Conservation (phyloP, 2,113 vertebrate species). For the Mormyrus lacerda region DNA sequence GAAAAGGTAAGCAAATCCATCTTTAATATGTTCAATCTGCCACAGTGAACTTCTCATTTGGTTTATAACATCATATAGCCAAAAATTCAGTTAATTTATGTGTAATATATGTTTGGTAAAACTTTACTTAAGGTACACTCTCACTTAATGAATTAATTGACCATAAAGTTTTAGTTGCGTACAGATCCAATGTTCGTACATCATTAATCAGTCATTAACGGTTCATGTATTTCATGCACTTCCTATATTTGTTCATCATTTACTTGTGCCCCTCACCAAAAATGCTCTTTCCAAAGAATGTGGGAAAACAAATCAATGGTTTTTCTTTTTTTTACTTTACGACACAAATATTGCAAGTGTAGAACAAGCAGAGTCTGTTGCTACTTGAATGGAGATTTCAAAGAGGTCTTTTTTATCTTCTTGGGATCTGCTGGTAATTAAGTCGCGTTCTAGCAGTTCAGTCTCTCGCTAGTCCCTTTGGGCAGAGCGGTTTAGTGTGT, state of each 20-base stretch:
- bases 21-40: not conserved
- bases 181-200: not conserved
- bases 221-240: not conserved
- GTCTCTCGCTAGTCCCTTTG: slow-evolving; percentile 29
- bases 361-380: slow-evolving; percentile 15
- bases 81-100: not conserved
- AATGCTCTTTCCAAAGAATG: not conserved
- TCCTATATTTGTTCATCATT: not conserved
- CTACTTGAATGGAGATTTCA: slow-evolving; percentile 31
- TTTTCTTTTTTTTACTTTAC: not conserved
- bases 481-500: not conserved
- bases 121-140: not conserved
- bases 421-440: slow-evolving; percentile 49
- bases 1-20: slow-evolving; percentile 71
- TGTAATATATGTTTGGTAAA: not conserved
- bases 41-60: not conserved
- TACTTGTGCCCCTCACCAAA: not conserved
- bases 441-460: slow-evolving; percentile 42
- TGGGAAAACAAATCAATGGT: not conserved
- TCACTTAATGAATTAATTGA: not conserved
- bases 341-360: slow-evolving; percentile 17
- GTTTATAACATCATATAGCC: not conserved
- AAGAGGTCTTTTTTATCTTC: slow-evolving; percentile 33
- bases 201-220: not conserved
- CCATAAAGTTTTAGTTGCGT: not conserved